These are phyloP conservation scores for Lates calcarifer DNA, from an alignment of 2,113 vertebrate species.

Conservation along the genomic window DNA sequence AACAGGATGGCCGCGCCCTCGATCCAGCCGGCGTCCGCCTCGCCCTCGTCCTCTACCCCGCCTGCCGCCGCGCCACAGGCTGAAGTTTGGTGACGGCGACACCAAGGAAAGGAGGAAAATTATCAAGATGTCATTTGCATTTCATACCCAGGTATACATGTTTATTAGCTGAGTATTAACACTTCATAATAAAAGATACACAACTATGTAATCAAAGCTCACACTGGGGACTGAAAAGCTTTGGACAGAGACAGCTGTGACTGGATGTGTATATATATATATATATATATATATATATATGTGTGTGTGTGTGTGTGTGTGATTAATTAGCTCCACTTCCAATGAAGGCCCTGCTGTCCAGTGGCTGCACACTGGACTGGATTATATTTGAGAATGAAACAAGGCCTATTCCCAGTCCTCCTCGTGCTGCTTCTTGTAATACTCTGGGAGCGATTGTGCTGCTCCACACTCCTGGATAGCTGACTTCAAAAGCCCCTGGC, in stretches of 20 bases:
- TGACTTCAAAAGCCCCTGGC: conserved; percentile 43
- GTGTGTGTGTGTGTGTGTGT: neutral
- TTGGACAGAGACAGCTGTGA: neutral
- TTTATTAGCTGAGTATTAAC: neutral
- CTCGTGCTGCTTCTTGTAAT: conserved; percentile 42
- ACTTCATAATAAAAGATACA: neutral
- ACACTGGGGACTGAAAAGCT: neutral
- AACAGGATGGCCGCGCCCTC: conserved; percentile 98
- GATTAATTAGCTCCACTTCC: conserved; percentile 43
- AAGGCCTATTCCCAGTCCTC: conserved; percentile 45
- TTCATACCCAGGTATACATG: neutral
- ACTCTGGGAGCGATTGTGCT: conserved; percentile 45
- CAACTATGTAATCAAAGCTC: conserved; percentile 7
- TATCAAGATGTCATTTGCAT: neutral
- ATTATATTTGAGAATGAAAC: conserved; percentile 51
- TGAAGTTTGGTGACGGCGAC: conserved; percentile 64
- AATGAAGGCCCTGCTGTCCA: conserved; percentile 29
- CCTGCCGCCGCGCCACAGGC: conserved; percentile 88
- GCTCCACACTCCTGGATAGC: conserved; percentile 37
- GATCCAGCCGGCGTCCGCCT: conserved; percentile 97
- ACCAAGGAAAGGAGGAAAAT: conserved; percentile 3
- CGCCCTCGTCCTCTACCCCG: conserved; percentile 94
- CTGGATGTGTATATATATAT: neutral
- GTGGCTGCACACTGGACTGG: conserved; percentile 22
- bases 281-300: neutral